These are phyloP conservation scores for Microctonus aethiopoides DNA, from an alignment of 2,888 invertebrate species.

Conservation along the genomic window DNA sequence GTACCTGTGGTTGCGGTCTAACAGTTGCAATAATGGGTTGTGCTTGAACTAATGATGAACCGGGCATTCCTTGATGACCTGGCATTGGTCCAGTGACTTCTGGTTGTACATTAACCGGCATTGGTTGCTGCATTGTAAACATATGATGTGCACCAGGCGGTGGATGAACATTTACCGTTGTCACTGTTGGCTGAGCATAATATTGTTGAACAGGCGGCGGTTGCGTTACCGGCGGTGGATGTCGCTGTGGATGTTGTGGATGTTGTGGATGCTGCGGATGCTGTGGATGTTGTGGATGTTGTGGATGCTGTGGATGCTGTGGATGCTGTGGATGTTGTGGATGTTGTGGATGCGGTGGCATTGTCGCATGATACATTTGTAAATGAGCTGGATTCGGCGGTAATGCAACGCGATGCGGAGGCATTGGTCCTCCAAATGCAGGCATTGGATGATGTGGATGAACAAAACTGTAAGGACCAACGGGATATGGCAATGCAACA, in stretches of 20 bases:
- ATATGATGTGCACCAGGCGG: constrained; percentile 63
- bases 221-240: constrained; percentile 67
- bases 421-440: constrained; percentile 69
- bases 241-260: constrained; percentile 48
- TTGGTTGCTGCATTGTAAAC: constrained; percentile 64
- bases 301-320: constrained; percentile 62
- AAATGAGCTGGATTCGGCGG: constrained; percentile 67
- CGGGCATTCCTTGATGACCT: constrained; percentile 60
- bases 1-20: constrained; percentile 63
- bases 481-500: constrained; percentile 72
- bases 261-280: constrained; percentile 57
- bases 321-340: constrained; percentile 65
- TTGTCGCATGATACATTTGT: too few species aligned
- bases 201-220: constrained; percentile 70
- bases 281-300: constrained; percentile 61
- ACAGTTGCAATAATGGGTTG: constrained; percentile 64
- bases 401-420: constrained; percentile 68
- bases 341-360: constrained; percentile 57
- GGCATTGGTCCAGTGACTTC: constrained; percentile 60
- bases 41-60: constrained; percentile 60
- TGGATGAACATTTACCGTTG: constrained; percentile 60
- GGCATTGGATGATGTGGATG: constrained; percentile 72
- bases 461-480: constrained; percentile 77
- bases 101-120: constrained; percentile 62
- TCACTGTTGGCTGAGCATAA: constrained; percentile 61